Evolutionary conservation across 2,888 invertebrate species (phyloP), one percentile per base, ranked within the genome.

Genomic region (Amblyteles armatorius): DNA sequence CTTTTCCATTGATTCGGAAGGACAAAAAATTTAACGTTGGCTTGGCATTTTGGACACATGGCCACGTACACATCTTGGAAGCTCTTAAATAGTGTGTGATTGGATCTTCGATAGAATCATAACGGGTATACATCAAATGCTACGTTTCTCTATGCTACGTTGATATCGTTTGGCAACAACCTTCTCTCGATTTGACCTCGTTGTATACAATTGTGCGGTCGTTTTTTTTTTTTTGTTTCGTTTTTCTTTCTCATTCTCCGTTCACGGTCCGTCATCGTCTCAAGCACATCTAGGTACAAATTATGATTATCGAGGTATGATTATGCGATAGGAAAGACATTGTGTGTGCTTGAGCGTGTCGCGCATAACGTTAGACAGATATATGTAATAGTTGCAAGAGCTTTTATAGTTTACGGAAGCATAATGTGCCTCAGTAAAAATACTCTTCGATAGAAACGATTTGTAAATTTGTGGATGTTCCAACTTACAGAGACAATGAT

Each of bases 111-210:
- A 89, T 88, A 88, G 86, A 88, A 88, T 89, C 87, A 88, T 87
- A 88, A 88, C 87, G 87, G 86, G 87, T 90, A 90, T 89, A 92
- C 91, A 91, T 87, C 88, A 85, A 92, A 88, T 90, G 88, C 91
- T 92, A 90, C 87, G 87, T 84, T 80, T 87, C 82, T 81, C 90
- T 92, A 92, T 88, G 83, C 89, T 92, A 92, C 88, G 86, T 84
- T 92, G 92, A 93, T 92, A 92, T 92, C 88, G 88, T 92, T 93
- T 91, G 90, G 90, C 90, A 90, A 91, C 90, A 89, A 89, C 91
- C 89, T 89, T 86, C 86, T 88, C 69, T 44, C 72, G 81, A 89
- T 84, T 86, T 88, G 87, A 90, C 90, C 90, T 91, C 91, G 89
- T 90, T 91, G 89, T 90, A 89, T 88, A 91, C 87, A 90, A 88